Evolutionary conservation across 2,113 vertebrate genomes (phyloP), one percentile per base, ranked within the genome.

Genomic region (Microcebus griseorufus): DNA sequence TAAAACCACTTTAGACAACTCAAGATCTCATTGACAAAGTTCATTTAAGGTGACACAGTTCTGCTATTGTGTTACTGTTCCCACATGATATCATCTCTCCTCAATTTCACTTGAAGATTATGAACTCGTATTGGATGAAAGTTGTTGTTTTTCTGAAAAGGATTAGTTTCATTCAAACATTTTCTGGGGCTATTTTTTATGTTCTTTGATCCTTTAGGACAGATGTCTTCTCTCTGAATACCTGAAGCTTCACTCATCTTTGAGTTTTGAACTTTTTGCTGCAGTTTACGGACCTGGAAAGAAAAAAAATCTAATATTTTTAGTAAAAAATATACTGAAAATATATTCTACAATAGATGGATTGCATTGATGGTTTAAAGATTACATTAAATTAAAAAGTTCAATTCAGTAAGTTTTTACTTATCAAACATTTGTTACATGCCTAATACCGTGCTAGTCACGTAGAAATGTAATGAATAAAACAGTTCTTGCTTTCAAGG

Each of bases 71-170:
- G 62, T 73, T 99, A 99, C n/a, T 99, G 96, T 97, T 99, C 99
- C 99, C 99, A 99, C 70, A 96, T 95, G 60, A 99, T 95, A 97
- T 99, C 98, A 65, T 99, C 98, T 95, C 98, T 98, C 96, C 99
- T 99, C 81, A 99, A 98, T 85, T 98, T 97, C 84, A 98, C 98
- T 84, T 98, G 99, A 91, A 99, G 98, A 97, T 99, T 99, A 97
- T 98, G 99, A 16, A 99, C 98, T 97, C 98, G 98, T 96, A 98
- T 94, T 91, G 99, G 99, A 94, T 98, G 99, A 90, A 98, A 99
- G 39, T 85, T 98, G 78, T 86, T 98, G 80, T 94, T 96, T 96
- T 96, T 98, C 94, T 99, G 97, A 76, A 96, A 97, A 98, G 96
- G 53, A 95, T 93, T 96, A 90, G 96, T 76, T 75, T 96, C 98